These are phyloP conservation scores for Callionymus lyra DNA, from an alignment of 2,113 vertebrate genomes.

Conservation along the genomic window DNA sequence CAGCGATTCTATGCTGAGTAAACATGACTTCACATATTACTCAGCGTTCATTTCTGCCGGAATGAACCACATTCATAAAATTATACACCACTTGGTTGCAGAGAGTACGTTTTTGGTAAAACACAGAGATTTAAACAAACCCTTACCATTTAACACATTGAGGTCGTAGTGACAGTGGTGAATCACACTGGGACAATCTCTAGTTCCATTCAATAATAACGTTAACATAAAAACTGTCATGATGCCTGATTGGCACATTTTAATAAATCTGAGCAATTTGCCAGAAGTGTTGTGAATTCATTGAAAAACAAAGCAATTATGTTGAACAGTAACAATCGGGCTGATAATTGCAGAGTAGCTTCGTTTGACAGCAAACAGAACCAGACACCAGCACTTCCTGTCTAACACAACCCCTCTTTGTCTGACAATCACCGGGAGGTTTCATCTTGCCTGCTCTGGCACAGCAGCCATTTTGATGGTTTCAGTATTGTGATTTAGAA, in stretches of 20 bases:
- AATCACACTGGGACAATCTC: too few species aligned
- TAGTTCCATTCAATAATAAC: too few species aligned
- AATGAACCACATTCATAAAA: neutral
- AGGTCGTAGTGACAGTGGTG: conserved; percentile 5
- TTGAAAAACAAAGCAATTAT: conserved; percentile 11
- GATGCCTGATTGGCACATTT: conserved; percentile 6
- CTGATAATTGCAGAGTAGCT: conserved; percentile 8
- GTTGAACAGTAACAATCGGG: neutral
- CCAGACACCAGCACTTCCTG: neutral
- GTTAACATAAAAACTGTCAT: conserved; percentile 1
- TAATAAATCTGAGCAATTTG: conserved; percentile 4
- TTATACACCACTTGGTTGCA: neutral
- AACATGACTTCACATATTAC: too few species aligned
- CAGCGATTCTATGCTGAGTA: too few species aligned
- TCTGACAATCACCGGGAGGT: too few species aligned
- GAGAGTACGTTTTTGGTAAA: neutral
- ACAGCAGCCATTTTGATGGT: neutral
- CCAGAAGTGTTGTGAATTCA: conserved; percentile 4
- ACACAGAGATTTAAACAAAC: neutral
- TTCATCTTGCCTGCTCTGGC: neutral
- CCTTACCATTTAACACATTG: neutral
- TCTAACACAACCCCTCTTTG: neutral
- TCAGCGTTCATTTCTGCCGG: neutral
- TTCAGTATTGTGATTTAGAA: neutral
- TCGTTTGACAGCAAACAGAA: conserved; percentile 6